phyloP scores from a whole-genome alignment of 2,113 vertebrate genomes.

The Ranitomeya variabilis region DNA sequence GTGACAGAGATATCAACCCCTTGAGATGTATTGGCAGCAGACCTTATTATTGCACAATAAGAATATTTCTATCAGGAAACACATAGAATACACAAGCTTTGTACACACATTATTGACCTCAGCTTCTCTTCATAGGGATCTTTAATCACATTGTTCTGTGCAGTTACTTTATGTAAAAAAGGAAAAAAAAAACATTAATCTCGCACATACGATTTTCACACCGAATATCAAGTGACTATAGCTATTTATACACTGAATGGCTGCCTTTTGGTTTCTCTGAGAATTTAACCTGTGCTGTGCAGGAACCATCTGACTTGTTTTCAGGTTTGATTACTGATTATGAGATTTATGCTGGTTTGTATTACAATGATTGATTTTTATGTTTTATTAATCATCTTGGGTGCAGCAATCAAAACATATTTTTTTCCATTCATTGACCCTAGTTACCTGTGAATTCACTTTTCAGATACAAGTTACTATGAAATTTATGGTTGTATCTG shows the following conservation, averaged over 20 bases:
- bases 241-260: constrained; percentile 40
- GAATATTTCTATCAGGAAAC: neutral
- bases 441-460: no score
- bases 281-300: constrained; percentile 27
- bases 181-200: neutral
- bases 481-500: no score
- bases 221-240: constrained; percentile 16
- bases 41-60: no score
- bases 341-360: neutral
- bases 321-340: no score
- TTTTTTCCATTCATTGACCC: no score
- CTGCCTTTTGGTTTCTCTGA: neutral
- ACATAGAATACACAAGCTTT: neutral
- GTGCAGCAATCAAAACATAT: no score
- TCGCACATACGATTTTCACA: constrained; percentile 26
- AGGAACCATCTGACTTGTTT: neutral
- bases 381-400: no score
- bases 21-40: no score
- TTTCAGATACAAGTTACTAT: no score
- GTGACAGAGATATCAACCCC: no score
- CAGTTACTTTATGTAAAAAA: neutral
- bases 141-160: neutral
- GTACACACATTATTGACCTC: neutral
- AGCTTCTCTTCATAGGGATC: neutral
- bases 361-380: neutral